Base-by-base conservation (phyloP, 2,797 vertebrate genomes). In the Acipenser oxyrinchus region DNA sequence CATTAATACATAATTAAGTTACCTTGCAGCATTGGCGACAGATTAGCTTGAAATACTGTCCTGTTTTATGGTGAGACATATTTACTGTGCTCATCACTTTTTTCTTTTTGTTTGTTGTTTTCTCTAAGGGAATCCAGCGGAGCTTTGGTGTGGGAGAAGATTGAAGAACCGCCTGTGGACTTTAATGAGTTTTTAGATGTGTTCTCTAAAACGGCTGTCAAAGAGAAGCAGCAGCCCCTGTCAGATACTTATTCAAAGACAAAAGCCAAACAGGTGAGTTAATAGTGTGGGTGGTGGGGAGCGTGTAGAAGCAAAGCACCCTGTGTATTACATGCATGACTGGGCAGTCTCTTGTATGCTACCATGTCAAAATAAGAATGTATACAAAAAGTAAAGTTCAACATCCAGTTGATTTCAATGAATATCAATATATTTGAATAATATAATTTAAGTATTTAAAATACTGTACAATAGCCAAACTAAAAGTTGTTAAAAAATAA, bases 211-310 rank as follows among this genome's bases (percentile, higher is more conserved):
- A 92, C 91, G 50, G 94, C 95, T 23, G 90, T 98, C 68, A 99
- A 98, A 79, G 95, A 93, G 79, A 95, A 95, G 84, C 98, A 99
- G 78, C 94, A 98, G 77, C 96, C 96, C 0, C 92, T 99, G 68
- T 97, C 95, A 49, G 96, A 98, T 75, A 98, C 96, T 68, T 97
- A 97, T 79, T 93, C 94, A 73, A 95, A 95, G 87, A 94, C 94
- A 52, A 99, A 98, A 79, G 84, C 92, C 66, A 98, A 98, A 73
- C 96, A 99, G 89, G 96, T 97, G 75, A 87, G 83, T 82, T 74
- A 37, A 23, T 49, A n/a, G 58, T 55, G 37, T 37, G 37, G 15
- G 15, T 18, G 15, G 15, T 18, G 15, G 15, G 18, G 1, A 2
- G 23, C 57, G 6, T 49, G 51, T 52, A 52, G 7, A 52, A 11